Evolutionary conservation across 2,888 invertebrate genomes (phyloP), one percentile per base, ranked within the genome.

Genomic region (Noctua janthina): DNA sequence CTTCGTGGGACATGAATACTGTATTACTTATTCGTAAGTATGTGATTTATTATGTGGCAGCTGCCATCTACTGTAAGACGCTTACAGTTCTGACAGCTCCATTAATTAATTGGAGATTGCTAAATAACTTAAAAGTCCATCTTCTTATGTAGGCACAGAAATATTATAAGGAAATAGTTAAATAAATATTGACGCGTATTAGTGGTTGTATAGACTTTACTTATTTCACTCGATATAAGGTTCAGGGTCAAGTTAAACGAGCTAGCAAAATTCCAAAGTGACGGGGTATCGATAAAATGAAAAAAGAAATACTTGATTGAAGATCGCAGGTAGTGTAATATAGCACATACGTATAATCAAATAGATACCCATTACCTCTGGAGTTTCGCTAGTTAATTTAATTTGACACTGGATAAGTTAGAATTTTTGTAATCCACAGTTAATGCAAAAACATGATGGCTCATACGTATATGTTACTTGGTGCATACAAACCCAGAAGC

Each of bases 401-500:
- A 66, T 66, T 66, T 66, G 39, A 39, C 23, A 5, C 66, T 29
- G 62, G 15, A 1, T 29, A 15, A 1, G 29, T 17, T 8, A 8
- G 3, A 64, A 29, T 8, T 3, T 29, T 64, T 35, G 17, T 35
- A 35, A 64, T 64, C 3, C 17, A 56, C 4, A 64, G 17, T 8
- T 62, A 20, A 56, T 7, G 17, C 3, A 66, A n/a, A 66, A 49
- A 20, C 7, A 56, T 17, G 7, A 17, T 29, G n/a, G 20, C 20
- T 1, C 8, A 56, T 79, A 51, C 7, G 7, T 35, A 62, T 17
- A 8, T 35, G 35, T 35, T 17, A 56, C 20, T 54, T 23, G 23
- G 46, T 56, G 17, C 67, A 51, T 49, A 35, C 39, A 49, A 49
- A 20, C 6, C 62, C 79, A 84, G 78, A 43, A 59, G 69, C 69